Conservation (phyloP, 2,888 invertebrate species). For the Pseudococcus viburni region DNA sequence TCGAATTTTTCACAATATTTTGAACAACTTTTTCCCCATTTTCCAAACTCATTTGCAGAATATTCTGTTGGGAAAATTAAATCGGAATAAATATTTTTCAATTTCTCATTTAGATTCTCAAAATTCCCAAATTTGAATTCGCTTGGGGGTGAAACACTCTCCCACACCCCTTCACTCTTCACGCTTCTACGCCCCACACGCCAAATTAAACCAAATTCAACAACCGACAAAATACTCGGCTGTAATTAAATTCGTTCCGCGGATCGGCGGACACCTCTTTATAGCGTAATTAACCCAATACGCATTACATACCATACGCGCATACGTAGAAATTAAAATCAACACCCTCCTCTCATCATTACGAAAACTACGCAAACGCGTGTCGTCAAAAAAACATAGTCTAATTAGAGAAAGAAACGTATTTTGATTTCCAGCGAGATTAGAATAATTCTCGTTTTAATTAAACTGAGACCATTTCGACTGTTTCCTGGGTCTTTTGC, state of each 20-base stretch:
- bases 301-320: not conserved
- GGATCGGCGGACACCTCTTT: not conserved
- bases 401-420: not conserved
- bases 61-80: too few relatives aligned
- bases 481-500: not conserved
- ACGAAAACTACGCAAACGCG: not conserved
- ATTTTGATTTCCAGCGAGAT: not conserved
- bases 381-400: not conserved
- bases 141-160: too few relatives aligned
- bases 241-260: conserved; percentile 6
- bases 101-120: too few relatives aligned
- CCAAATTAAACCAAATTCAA: not conserved
- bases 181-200: not conserved
- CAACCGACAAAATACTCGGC: not conserved
- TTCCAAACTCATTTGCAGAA: too few relatives aligned
- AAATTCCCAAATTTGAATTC: too few relatives aligned
- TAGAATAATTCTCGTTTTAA: not conserved
- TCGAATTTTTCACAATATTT: too few relatives aligned
- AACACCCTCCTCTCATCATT: not conserved
- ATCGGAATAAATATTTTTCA: too few relatives aligned
- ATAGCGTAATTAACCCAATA: not conserved
- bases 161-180: too few relatives aligned
- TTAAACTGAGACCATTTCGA: not conserved
- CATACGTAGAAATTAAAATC: not conserved
- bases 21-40: too few relatives aligned